Percentiles rank a stretch among this genome's conserved stretches.
phyloP scores from a whole-genome alignment of 2,888 invertebrate genomes.

The Apantesis nais region DNA sequence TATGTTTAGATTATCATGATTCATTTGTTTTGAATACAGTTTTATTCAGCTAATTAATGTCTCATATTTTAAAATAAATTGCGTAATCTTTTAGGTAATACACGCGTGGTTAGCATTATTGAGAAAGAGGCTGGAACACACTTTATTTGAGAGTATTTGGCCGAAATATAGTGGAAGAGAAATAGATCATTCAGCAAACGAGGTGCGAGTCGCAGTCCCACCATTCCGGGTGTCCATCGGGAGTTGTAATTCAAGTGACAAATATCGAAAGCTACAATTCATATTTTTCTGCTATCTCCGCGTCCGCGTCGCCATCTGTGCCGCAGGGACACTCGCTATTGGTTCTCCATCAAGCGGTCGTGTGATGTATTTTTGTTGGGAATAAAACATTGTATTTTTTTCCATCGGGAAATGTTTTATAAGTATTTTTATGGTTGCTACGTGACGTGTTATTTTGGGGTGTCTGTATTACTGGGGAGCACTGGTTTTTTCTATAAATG shows the following conservation, averaged over 20 bases:
- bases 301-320: constrained; percentile 83
- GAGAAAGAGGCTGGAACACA: constrained; percentile 36
- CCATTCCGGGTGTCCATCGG: constrained; percentile 75
- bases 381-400: constrained; percentile 80
- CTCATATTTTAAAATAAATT: constrained; percentile 28
- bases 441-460: constrained; percentile 74
- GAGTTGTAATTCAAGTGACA: constrained; percentile 86
- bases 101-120: constrained; percentile 41
- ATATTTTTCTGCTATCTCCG: constrained; percentile 85
- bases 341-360: constrained; percentile 83
- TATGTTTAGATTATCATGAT: constrained; percentile 12
- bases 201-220: constrained; percentile 76
- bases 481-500: constrained; percentile 59
- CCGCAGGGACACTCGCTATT: constrained; percentile 79
- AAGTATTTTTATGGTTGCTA: constrained; percentile 78
- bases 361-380: constrained; percentile 84
- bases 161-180: constrained; percentile 61
- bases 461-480: constrained; percentile 54
- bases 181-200: constrained; percentile 79
- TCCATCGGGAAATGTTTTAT: constrained; percentile 82
- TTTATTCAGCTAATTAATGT: constrained; percentile 20
- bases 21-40: constrained; percentile 13
- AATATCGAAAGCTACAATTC: constrained; percentile 85
- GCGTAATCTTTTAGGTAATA: constrained; percentile 23
- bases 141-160: constrained; percentile 39